Evolutionary conservation across 2,113 vertebrate species (phyloP), one percentile per base, ranked within the genome.

Genomic region (Plecotus auritus): DNA sequence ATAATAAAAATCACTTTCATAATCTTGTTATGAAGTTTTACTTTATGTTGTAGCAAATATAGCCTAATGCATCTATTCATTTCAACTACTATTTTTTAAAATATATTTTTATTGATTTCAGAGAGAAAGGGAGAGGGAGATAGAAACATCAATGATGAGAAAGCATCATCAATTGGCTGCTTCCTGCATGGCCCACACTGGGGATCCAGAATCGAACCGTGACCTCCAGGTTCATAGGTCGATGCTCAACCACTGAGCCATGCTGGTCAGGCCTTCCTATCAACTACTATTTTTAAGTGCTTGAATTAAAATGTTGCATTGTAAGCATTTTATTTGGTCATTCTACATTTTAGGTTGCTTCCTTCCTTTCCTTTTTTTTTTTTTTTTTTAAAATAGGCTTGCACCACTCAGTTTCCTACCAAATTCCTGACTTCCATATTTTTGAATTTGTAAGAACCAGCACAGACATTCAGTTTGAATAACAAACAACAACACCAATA

Each of bases 1-100:
- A 97, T 81, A 97, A 91, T 97, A 97, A 98, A 98, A 98, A 96
- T 97, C 90, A 98, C 85, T 85, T 96, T 94, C 91, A 90, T 93
- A 96, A 91, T 85, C 54, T 78, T 49, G 13, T 94, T 74, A 32
- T 20, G 54, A 93, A 76, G 14, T 92, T 97, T 89, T 47, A n/a
- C 37, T 96, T 87, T 93, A n/a, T 87, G n/a, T 61, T 89, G 13
- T 72, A 86, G 61, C 51, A 70, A 88, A 93, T 85, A 61, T 11
- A 76, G 49, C 49, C 40, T 78, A 77, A 42, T 76, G 45, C 16
- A 73, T 84, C 20, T 18, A 28, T 89, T 78, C 76, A 72, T 86
- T 97, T 94, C 51, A 92, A 61, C 20, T 89, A 9, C 69, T n/a
- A 8, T 37, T 72, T 87, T 2, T 49, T 7, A 28, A 61, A 26